phyloP scores from a whole-genome alignment of 2,888 invertebrate species.

The Elysia crispata region DNA sequence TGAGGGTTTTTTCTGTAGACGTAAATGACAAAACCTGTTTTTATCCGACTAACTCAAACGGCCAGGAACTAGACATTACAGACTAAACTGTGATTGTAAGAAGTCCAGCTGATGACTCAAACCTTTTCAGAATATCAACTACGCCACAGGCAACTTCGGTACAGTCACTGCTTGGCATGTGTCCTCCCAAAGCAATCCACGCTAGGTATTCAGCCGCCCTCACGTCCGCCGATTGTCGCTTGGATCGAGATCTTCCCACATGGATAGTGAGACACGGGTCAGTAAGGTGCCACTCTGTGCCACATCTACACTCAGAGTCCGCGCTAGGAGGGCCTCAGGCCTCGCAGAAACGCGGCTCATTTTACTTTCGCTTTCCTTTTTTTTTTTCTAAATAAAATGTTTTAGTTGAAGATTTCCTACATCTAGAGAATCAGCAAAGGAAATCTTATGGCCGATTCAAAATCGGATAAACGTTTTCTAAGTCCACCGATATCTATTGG shows the following conservation, averaged over 20 bases:
- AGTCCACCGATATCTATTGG: too few relatives aligned
- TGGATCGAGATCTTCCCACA: constrained; percentile 51
- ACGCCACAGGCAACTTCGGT: constrained; percentile 56
- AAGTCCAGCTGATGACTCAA: constrained; percentile 31
- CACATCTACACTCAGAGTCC: background rate
- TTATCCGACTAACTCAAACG: too few relatives aligned
- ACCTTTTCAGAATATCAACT: constrained; percentile 58
- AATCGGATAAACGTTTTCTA: too few relatives aligned
- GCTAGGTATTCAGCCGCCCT: constrained; percentile 58
- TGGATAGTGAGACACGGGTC: background rate
- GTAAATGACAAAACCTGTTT: too few relatives aligned
- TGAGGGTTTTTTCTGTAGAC: too few relatives aligned
- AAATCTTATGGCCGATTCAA: too few relatives aligned
- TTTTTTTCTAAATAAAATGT: too few relatives aligned
- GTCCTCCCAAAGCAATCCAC: constrained; percentile 58
- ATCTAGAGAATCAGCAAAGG: too few relatives aligned
- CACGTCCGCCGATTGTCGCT: constrained; percentile 59
- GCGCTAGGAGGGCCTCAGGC: background rate
- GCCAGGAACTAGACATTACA: too few relatives aligned
- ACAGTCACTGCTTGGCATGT: constrained; percentile 52
- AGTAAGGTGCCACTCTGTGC: background rate
- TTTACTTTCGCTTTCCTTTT: too few relatives aligned
- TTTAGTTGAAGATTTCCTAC: too few relatives aligned
- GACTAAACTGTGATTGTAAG: background rate
- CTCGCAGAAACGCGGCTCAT: too few relatives aligned